Conservation (phyloP, 2,888 invertebrate genomes). For the Ischnus inquisitorius region DNA sequence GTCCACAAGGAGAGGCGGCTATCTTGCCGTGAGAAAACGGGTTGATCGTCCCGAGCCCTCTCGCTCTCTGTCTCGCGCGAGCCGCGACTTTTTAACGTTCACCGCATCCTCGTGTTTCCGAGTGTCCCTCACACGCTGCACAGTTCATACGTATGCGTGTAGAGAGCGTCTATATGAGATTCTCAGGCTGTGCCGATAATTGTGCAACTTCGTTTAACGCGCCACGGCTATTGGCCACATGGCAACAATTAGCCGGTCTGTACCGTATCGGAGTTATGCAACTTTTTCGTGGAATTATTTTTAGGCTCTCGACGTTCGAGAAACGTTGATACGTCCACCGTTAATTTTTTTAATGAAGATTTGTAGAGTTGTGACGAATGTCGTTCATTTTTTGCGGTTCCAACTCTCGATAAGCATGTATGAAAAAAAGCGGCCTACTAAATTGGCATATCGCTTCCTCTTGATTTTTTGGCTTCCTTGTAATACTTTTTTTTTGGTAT, state of each 20-base stretch:
- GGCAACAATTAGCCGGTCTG: conserved; percentile 7
- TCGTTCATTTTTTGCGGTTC: too few species aligned
- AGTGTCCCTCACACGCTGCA: conserved; percentile 29
- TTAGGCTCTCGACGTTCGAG: background rate
- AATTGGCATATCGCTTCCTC: too few species aligned
- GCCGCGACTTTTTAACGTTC: conserved; percentile 71
- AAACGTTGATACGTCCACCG: background rate
- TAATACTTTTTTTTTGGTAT: too few species aligned
- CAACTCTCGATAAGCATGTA: too few species aligned
- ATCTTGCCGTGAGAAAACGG: conserved; percentile 73
- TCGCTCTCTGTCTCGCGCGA: conserved; percentile 40
- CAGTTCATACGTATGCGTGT: conserved; percentile 25
- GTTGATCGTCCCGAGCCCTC: conserved; percentile 68
- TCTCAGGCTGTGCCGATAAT: conserved; percentile 36
- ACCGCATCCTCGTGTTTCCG: conserved; percentile 62
- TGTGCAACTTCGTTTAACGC: background rate
- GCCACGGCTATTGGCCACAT: background rate
- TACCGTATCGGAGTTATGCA: background rate
- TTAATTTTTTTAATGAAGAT: background rate
- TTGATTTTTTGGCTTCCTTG: too few species aligned
- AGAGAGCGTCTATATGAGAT: background rate
- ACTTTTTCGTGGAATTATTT: background rate
- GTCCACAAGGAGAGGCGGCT: conserved; percentile 32
- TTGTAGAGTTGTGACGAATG: background rate
- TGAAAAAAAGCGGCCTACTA: too few species aligned